phyloP scores from a whole-genome alignment of 2,888 invertebrate species.

The Eledona agricola region DNA sequence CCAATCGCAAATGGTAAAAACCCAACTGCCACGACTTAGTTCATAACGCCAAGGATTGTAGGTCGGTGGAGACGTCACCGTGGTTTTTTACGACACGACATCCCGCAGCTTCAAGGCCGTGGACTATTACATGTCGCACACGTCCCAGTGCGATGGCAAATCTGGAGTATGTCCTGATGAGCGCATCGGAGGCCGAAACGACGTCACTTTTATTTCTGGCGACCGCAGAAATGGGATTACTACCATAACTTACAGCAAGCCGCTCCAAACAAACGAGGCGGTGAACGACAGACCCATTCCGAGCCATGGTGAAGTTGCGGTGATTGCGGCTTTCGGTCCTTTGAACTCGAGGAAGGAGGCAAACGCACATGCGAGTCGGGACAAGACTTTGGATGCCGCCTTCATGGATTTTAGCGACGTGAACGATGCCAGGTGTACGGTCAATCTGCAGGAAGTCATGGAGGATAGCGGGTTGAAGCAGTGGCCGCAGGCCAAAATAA shows the following conservation, averaged over 20 bases:
- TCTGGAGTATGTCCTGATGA: conserved; percentile 88
- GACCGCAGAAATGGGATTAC: conserved; percentile 82
- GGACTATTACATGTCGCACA: conserved; percentile 85
- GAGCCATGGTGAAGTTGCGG: conserved; percentile 66
- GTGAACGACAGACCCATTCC: conserved; percentile 68
- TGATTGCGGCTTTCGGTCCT: conserved; percentile 89
- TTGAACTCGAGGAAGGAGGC: conserved; percentile 83
- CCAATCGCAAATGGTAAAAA: conserved; percentile 72
- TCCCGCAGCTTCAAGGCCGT: conserved; percentile 75
- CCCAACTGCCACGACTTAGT: conserved; percentile 2
- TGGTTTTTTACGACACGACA: conserved; percentile 76
- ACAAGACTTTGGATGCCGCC: conserved; percentile 76
- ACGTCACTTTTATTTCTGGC: conserved; percentile 78
- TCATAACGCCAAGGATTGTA: conserved; percentile 40
- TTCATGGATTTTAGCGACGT: conserved; percentile 79
- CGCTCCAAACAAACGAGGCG: conserved; percentile 79
- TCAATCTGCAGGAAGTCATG: conserved; percentile 70
- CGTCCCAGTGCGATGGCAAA: conserved; percentile 83
- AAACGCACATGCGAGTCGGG: conserved; percentile 80
- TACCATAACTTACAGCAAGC: conserved; percentile 80
- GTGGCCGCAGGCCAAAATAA: conserved; percentile 74
- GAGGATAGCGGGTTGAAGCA: conserved; percentile 70
- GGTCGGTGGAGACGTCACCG: conserved; percentile 82
- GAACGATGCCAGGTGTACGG: conserved; percentile 78
- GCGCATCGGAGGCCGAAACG: conserved; percentile 81